These are phyloP conservation scores for Habrosyne pyritoides DNA, from an alignment of 2,888 invertebrate genomes.

Conservation along the genomic window DNA sequence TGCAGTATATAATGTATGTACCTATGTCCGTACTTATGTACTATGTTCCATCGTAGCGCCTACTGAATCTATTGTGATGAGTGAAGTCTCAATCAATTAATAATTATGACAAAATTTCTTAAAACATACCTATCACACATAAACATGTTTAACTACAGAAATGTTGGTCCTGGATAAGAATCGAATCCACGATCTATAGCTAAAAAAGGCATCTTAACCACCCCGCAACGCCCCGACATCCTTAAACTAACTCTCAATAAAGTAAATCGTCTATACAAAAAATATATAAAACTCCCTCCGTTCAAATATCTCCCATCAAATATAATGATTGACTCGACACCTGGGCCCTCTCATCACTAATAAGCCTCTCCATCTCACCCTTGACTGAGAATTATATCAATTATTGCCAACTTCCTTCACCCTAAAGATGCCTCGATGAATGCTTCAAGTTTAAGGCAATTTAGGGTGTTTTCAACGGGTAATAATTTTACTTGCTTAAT, in stretches of 20 bases:
- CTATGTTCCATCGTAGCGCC: too few species aligned
- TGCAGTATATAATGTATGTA: too few species aligned
- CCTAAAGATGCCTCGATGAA: background rate
- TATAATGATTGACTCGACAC: constrained; percentile 8
- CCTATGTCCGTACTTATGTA: too few species aligned
- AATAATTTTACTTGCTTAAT: background rate
- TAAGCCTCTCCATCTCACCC: constrained; percentile 4
- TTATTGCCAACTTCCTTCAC: background rate
- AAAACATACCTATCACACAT: too few species aligned
- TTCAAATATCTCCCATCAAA: background rate
- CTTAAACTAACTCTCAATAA: background rate
- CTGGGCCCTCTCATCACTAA: constrained; percentile 7
- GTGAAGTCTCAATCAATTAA: too few species aligned
- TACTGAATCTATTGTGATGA: too few species aligned
- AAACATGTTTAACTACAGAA: too few species aligned
- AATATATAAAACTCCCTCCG: background rate
- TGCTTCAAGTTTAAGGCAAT: background rate
- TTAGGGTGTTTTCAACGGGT: background rate
- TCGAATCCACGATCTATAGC: too few species aligned
- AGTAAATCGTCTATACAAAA: background rate
- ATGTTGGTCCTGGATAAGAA: too few species aligned
- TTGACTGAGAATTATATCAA: constrained; percentile 27
- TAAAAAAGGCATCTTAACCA: too few species aligned
- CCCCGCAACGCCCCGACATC: too few species aligned
- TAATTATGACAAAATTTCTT: too few species aligned